These are phyloP conservation scores for Pelusios castaneus DNA, from an alignment of 2,113 vertebrate genomes.

Conservation along the genomic window DNA sequence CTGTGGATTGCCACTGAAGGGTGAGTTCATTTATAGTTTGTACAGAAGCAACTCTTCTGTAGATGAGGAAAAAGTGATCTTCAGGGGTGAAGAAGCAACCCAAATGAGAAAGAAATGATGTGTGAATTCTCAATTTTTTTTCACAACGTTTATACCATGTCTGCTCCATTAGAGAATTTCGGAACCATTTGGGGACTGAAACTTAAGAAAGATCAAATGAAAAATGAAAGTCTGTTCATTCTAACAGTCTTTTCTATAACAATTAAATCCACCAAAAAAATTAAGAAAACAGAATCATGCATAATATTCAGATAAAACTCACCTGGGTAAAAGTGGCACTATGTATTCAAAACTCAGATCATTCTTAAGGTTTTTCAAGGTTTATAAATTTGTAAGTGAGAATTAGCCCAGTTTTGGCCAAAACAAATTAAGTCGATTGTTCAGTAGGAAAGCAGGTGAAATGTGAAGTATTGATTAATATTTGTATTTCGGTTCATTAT, in stretches of 20 bases:
- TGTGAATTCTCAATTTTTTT: too few relatives aligned
- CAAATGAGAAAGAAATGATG: neutral
- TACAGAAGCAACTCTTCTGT: fast-evolving
- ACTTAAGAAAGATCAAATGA: neutral
- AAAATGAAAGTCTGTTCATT: neutral
- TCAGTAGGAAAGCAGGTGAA: neutral
- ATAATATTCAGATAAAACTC: neutral
- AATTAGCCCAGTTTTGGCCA: neutral
- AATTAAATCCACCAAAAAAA: neutral
- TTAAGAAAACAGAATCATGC: neutral
- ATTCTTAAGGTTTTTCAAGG: neutral
- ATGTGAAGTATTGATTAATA: neutral
- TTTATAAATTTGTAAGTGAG: neutral
- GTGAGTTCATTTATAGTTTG: neutral
- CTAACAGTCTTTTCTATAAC: neutral
- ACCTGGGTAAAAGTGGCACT: neutral
- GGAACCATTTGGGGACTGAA: neutral
- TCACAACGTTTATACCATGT: neutral
- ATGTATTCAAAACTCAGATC: neutral
- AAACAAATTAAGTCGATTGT: neutral
- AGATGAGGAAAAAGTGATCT: neutral
- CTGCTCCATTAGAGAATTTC: neutral
- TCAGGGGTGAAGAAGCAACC: neutral
- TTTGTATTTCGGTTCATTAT: neutral
- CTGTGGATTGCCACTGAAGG: neutral